Evolutionary conservation across 2,888 invertebrate species (phyloP).

Genomic region (Noctua janthina): DNA sequence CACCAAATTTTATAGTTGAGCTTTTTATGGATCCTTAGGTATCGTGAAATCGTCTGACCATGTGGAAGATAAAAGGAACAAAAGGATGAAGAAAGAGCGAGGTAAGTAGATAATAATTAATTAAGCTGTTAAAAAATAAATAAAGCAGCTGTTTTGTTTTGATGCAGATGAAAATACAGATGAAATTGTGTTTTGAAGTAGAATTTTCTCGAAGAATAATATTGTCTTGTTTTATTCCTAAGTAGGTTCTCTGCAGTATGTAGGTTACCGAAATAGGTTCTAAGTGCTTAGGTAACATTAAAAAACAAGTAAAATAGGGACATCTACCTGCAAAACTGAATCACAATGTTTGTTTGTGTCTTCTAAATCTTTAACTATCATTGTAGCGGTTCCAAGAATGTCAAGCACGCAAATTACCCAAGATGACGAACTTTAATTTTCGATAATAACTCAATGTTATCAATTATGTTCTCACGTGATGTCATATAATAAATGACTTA

Average conservation of each 20-base stretch:
- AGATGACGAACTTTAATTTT: slow-evolving; percentile 42
- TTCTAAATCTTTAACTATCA: neutral
- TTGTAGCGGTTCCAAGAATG: slow-evolving; percentile 16
- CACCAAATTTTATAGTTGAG: neutral
- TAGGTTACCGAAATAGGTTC: too few species aligned
- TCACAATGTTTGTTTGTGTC: neutral
- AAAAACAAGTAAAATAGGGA: neutral
- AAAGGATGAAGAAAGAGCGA: neutral
- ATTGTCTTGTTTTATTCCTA: neutral
- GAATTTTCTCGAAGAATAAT: neutral
- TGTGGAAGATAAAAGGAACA: neutral
- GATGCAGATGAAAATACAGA: neutral
- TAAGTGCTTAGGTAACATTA: neutral
- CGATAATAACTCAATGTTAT: slow-evolving; percentile 43
- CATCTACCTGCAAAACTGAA: neutral
- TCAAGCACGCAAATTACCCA: slow-evolving; percentile 35
- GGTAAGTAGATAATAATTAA: neutral
- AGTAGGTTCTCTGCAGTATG: neutral
- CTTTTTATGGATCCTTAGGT: neutral
- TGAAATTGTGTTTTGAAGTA: neutral
- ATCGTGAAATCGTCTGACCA: neutral
- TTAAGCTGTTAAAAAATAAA: neutral
- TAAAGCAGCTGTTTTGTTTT: neutral
- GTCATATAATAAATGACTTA: slow-evolving; percentile 31
- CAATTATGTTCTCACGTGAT: slow-evolving; percentile 46